Conservation (phyloP, 2,888 invertebrate genomes). For the Apamea monoglypha region DNA sequence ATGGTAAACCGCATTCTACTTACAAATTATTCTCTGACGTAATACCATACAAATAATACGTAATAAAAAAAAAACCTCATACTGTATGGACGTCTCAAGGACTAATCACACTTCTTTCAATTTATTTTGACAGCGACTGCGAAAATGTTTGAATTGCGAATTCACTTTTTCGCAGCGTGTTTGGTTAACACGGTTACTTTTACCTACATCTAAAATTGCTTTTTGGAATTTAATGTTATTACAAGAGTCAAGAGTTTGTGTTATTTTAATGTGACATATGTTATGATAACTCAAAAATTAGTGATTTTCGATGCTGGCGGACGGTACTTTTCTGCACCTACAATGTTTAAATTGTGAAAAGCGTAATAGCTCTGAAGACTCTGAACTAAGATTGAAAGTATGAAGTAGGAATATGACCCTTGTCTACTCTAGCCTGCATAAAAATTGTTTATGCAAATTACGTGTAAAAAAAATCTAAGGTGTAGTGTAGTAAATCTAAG, state of each 20-base stretch:
- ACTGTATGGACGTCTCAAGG: conserved; percentile 11
- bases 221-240: neutral
- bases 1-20: conserved; percentile 65
- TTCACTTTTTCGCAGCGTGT: neutral
- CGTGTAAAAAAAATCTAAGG: neutral
- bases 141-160: neutral
- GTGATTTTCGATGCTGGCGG: neutral
- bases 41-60: conserved; percentile 35
- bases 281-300: neutral
- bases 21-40: conserved; percentile 51
- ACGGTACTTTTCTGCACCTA: neutral
- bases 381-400: neutral
- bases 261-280: neutral
- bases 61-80: conserved; percentile 20
- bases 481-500: neutral
- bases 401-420: neutral
- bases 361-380: neutral
- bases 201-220: neutral
- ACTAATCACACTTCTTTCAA: conserved; percentile 4
- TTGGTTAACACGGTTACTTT: neutral
- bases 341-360: neutral
- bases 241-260: neutral
- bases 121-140: neutral
- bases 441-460: neutral
- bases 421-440: neutral